phyloP scores from a whole-genome alignment of 2,888 invertebrate genomes.

The Drepanosiphum platanoidis region DNA sequence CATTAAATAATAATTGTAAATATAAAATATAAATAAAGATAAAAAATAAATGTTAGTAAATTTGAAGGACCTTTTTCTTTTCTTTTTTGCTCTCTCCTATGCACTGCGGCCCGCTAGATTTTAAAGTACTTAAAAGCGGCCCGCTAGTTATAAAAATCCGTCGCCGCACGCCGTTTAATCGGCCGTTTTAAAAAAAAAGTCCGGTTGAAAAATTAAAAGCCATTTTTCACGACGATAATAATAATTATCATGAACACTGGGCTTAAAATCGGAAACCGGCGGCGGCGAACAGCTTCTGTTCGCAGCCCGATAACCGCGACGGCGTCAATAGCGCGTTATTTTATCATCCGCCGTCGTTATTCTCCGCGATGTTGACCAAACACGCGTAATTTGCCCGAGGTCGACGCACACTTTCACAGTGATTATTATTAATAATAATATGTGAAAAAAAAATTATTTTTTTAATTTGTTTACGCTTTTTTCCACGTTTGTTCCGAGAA shows the following conservation, averaged over 20 bases:
- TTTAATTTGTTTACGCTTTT: not conserved
- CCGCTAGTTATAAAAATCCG: too few relatives aligned
- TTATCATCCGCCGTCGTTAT: not conserved
- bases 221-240: not conserved
- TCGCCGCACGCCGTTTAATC: too few relatives aligned
- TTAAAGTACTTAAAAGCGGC: too few relatives aligned
- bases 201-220: conserved; percentile 8
- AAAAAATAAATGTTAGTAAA: too few relatives aligned
- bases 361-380: not conserved
- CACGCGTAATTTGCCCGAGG: not conserved
- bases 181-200: too few relatives aligned
- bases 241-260: not conserved
- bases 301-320: not conserved
- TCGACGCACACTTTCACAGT: not conserved
- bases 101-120: too few relatives aligned
- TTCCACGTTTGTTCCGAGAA: not conserved
- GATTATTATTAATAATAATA: too few relatives aligned
- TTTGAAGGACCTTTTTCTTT: too few relatives aligned
- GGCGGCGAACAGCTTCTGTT: not conserved
- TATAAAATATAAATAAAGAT: too few relatives aligned
- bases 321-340: conserved; percentile 4
- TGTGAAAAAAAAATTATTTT: not conserved
- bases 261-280: not conserved
- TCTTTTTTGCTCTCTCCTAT: too few relatives aligned
- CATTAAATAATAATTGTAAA: too few relatives aligned